Percentiles rank a stretch among this genome's conserved stretches.
phyloP scores from a whole-genome alignment of 1,140 invertebrate species.

The Microplitis mediator region DNA sequence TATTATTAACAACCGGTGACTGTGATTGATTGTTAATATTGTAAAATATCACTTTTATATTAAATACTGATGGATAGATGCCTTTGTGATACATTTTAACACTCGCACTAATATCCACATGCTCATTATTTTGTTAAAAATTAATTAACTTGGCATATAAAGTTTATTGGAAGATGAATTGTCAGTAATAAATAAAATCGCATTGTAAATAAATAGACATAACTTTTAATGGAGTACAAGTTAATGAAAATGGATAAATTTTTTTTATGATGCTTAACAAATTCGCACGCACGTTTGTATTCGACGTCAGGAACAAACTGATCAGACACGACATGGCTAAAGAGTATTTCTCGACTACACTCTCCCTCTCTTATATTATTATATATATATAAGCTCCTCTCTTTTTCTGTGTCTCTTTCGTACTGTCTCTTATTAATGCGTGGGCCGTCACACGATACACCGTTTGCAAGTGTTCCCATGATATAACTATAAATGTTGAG shows the following conservation, averaged over 20 bases:
- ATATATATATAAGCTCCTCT: constrained; percentile 43
- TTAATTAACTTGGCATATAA: too few species aligned
- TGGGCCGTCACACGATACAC: constrained; percentile 7
- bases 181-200: too few species aligned
- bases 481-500: constrained; percentile 19
- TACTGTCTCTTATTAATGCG: constrained; percentile 25
- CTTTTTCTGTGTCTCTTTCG: constrained; percentile 24
- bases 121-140: too few species aligned
- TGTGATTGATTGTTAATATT: constrained; percentile 1
- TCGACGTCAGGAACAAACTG: constrained; percentile 46
- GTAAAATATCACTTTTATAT: too few species aligned
- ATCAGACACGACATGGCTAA: constrained; percentile 35
- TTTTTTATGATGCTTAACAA: neutral
- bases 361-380: constrained; percentile 32
- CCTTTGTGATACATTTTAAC: neutral
- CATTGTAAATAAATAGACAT: too few species aligned
- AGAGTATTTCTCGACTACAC: constrained; percentile 28
- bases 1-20: constrained; percentile 3
- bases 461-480: constrained; percentile 28
- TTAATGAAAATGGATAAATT: too few species aligned
- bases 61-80: neutral
- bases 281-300: constrained; percentile 31
- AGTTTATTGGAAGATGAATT: too few species aligned
- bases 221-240: too few species aligned
- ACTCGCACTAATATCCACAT: too few species aligned